Percentiles rank a stretch among this genome's conserved stretches.
These are phyloP conservation scores for Nesidiocoris tenuis DNA, from an alignment of 2,888 invertebrate genomes.

Conservation along the genomic window DNA sequence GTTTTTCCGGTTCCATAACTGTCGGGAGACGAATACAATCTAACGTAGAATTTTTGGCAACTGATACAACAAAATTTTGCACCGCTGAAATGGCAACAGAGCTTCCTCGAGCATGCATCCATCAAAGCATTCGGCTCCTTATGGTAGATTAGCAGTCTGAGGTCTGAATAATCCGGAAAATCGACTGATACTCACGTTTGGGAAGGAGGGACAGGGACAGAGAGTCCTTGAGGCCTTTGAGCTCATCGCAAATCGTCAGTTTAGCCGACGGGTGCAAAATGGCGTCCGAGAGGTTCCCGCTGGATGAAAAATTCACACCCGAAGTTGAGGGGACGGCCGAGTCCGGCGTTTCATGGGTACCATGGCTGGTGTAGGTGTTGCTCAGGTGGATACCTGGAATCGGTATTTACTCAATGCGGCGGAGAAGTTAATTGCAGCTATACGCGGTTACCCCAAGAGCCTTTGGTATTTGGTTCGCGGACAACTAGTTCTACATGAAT, in stretches of 20 bases:
- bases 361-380: conserved; percentile 52
- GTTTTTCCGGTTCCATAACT: conserved; percentile 57
- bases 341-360: conserved; percentile 7
- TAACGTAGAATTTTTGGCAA: not conserved
- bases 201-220: conserved; percentile 33
- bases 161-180: too few relatives aligned
- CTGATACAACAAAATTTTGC: not conserved
- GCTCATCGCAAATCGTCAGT: conserved; percentile 45
- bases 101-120: too few relatives aligned
- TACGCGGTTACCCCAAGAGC: too few relatives aligned
- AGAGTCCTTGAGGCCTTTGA: conserved; percentile 41
- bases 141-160: too few relatives aligned
- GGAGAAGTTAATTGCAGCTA: too few relatives aligned
- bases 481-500: too few relatives aligned
- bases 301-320: not conserved
- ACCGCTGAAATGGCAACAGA: too few relatives aligned
- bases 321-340: conserved; percentile 6
- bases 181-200: conserved; percentile 27
- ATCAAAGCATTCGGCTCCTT: too few relatives aligned
- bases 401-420: not conserved
- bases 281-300: not conserved
- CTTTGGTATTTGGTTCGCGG: too few relatives aligned
- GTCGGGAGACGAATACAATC: not conserved
- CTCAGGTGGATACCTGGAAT: conserved; percentile 63
- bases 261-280: conserved; percentile 19